Percentiles rank a stretch among this genome's conserved stretches.
Evolutionary conservation across 2,113 vertebrate genomes (phyloP).

Genomic region (Forbesichthys papilliferus): DNA sequence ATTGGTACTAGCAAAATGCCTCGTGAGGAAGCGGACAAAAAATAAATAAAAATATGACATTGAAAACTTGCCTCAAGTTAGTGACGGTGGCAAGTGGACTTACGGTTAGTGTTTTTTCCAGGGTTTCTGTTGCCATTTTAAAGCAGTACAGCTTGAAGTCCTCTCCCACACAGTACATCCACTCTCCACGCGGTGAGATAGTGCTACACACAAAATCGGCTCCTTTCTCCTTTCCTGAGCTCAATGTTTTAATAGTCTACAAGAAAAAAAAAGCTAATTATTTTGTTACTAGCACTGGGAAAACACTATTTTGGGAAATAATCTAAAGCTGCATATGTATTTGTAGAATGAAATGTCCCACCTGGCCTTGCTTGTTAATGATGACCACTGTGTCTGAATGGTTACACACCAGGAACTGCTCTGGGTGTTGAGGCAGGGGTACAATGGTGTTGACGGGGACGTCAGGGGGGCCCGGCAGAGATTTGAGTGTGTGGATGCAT

Average conservation of each 20-base stretch:
- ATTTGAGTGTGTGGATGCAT: constrained; percentile 91
- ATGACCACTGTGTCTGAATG: constrained; percentile 91
- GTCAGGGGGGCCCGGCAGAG: constrained; percentile 83
- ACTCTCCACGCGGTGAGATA: constrained; percentile 92
- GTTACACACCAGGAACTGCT: constrained; percentile 95
- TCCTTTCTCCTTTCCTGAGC: constrained; percentile 89
- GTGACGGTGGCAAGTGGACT: constrained; percentile 26
- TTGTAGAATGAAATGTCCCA: constrained; percentile 58
- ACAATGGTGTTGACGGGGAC: constrained; percentile 94
- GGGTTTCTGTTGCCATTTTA: constrained; percentile 88
- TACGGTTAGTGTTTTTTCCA: constrained; percentile 94
- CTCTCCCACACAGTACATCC: constrained; percentile 98
- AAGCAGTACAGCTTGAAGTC: constrained; percentile 97
- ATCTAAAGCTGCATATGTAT: too few relatives aligned
- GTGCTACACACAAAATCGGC: constrained; percentile 95
- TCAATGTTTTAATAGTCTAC: constrained; percentile 88
- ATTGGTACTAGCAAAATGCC: too few relatives aligned
- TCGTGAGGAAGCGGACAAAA: too few relatives aligned
- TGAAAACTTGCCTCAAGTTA: too few relatives aligned
- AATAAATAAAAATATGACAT: too few relatives aligned
- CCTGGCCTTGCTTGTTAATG: constrained; percentile 95
- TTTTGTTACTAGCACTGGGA: too few relatives aligned
- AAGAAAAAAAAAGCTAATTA: constrained; percentile 8
- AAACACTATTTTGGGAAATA: too few relatives aligned
- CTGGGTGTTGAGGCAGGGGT: constrained; percentile 91